Conservation (phyloP, 2,888 invertebrate species). For the Microplitis manilae region DNA sequence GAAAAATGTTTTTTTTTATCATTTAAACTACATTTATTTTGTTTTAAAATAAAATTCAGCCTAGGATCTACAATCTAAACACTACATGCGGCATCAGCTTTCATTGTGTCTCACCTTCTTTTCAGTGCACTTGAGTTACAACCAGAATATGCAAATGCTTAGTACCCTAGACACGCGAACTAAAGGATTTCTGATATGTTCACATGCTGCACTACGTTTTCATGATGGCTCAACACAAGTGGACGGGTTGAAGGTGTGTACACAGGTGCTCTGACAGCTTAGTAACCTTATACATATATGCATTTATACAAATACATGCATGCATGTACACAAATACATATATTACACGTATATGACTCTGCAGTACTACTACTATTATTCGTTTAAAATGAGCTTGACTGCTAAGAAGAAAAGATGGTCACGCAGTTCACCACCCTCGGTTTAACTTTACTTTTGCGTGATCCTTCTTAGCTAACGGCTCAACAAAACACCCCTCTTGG, state of each 20-base stretch:
- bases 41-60: constrained; percentile 16
- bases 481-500: constrained; percentile 20
- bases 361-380: neutral
- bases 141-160: constrained; percentile 54
- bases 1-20: neutral
- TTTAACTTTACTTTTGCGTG: constrained; percentile 55
- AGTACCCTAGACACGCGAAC: constrained; percentile 48
- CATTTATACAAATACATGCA: neutral
- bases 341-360: neutral
- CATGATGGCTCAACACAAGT: constrained; percentile 21
- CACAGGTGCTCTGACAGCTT: constrained; percentile 23
- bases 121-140: constrained; percentile 30
- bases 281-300: constrained; percentile 19
- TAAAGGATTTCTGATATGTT: constrained; percentile 48
- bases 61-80: constrained; percentile 15
- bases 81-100: constrained; percentile 44
- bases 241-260: constrained; percentile 23
- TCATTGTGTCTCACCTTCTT: constrained; percentile 43
- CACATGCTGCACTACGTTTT: constrained; percentile 21
- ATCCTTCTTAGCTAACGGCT: constrained; percentile 46
- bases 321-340: constrained; percentile 11
- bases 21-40: neutral
- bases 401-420: constrained; percentile 40
- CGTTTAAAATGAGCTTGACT: neutral
- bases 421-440: constrained; percentile 51